These are phyloP conservation scores for Strigamia transsilvanica DNA, from an alignment of 2,888 invertebrate genomes.

Conservation along the genomic window DNA sequence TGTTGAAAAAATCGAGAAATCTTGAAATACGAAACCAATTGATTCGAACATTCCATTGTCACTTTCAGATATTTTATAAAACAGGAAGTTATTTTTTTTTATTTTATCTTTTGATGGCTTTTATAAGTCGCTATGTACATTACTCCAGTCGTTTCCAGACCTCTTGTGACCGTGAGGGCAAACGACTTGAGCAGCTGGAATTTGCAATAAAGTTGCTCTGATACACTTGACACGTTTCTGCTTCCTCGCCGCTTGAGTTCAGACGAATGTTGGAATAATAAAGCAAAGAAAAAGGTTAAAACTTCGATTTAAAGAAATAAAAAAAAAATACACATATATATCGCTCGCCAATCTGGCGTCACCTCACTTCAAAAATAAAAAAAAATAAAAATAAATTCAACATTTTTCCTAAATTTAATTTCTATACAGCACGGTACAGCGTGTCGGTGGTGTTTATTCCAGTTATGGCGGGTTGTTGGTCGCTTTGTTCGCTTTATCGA, in stretches of 20 bases:
- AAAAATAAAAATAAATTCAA: background rate
- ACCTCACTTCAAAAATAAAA: background rate
- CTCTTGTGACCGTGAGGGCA: background rate
- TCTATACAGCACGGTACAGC: background rate
- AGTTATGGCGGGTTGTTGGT: slow-evolving; percentile 2
- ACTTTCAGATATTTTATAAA: background rate
- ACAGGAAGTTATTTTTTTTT: background rate
- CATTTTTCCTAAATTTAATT: no score
- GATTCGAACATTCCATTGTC: no score
- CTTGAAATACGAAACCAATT: no score
- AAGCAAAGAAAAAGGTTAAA: slow-evolving; percentile 1
- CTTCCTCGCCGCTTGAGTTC: background rate
- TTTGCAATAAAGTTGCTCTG: slow-evolving; percentile 2
- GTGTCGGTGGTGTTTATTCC: background rate
- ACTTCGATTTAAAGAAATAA: background rate
- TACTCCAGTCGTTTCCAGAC: slow-evolving; percentile 2
- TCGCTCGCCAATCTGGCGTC: background rate
- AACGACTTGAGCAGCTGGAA: slow-evolving; percentile 8
- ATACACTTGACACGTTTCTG: slow-evolving; percentile 8
- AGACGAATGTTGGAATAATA: slow-evolving; percentile 8
- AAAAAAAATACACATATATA: background rate
- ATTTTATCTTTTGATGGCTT: background rate
- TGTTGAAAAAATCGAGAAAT: no score
- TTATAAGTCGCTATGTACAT: slow-evolving; percentile 8
- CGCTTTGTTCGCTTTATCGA: slow-evolving; percentile 8